Base-by-base conservation (phyloP, 2,888 invertebrate species). In the Harpagoxenus sublaevis region DNA sequence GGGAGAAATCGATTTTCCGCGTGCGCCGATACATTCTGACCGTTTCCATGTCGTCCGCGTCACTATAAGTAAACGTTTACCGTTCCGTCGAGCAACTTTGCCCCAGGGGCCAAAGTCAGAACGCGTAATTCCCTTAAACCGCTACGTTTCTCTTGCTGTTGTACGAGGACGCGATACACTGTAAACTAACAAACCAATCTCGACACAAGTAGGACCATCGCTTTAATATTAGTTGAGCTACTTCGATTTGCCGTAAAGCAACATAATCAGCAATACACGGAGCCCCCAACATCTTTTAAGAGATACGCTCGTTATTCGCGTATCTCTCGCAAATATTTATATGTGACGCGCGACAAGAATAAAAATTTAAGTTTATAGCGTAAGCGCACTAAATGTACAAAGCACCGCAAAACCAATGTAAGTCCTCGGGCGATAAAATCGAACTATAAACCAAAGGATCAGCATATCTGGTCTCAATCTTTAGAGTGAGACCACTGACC, bases 1-100 rank as follows among this genome's bases (percentile, higher is more conserved):
- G 86, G 85, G 89, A 85, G 86, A 85, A 89, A 88, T 89, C 87
- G 89, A 89, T 89, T 89, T 89, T 87, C 88, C 74, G 60, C 68
- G 66, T 70, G 83, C 62, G 66, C 85, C 85, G 84, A 84, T 83
- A 86, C 84, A 87, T 70, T 60, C 75, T 60, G 70, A 65, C 77
- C 60, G 70, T 60, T 77, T 53, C 60, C 35, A 57, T 70, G 71
- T 82, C 83, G 70, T 75, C 62, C 85, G 75, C 85, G 75, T 83
- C 79, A 60, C 73, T 70, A 48, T 81, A 79, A 66, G 78, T 73
- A 81, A 81, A 81, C 73, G 73, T 81, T 81, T 81, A 62, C 60
- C 60, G 73, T 71, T 55, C 78, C 78, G 28, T 66, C 42, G 55
- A 28, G 70, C 70, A 39, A 60, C 60, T 81, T 81, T 15, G 48